These are phyloP conservation scores for Plebejus argus DNA, from an alignment of 2,888 invertebrate genomes.

Conservation along the genomic window DNA sequence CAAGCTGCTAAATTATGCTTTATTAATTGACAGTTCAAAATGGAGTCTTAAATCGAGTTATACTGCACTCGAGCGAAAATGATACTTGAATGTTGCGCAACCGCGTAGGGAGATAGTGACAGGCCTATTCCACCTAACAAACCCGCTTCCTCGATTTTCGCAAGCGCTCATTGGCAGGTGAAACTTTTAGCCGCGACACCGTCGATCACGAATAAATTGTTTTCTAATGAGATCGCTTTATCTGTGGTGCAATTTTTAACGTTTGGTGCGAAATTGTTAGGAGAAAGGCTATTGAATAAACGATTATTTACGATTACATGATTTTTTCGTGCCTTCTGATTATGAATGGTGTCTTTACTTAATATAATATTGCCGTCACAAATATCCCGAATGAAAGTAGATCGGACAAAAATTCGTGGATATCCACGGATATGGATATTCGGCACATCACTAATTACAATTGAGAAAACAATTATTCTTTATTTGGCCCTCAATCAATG, in stretches of 20 bases:
- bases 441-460: neutral
- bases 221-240: neutral
- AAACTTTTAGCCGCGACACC: slow-evolving; percentile 21
- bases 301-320: slow-evolving; percentile 12
- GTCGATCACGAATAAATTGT: slow-evolving; percentile 22
- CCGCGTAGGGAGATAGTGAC: slow-evolving; percentile 12
- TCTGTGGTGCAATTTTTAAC: slow-evolving; percentile 2
- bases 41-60: neutral
- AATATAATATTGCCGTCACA: neutral
- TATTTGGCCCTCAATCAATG: slow-evolving; percentile 3
- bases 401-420: neutral
- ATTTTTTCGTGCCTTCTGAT: neutral
- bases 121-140: neutral
- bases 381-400: neutral
- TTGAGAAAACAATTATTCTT: neutral
- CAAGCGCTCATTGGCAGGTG: slow-evolving; percentile 22
- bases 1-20: neutral
- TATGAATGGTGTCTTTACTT: neutral
- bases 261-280: neutral
- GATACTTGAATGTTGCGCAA: neutral
- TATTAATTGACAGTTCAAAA: neutral
- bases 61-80: neutral
- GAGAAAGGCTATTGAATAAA: slow-evolving; percentile 4
- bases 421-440: neutral
- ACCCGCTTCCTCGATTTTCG: slow-evolving; percentile 28